A percentile compares a stretch with the other conserved stretches of the same genome.
Conservation (phyloP, 2,113 vertebrate species). For the Percina caprodes region DNA sequence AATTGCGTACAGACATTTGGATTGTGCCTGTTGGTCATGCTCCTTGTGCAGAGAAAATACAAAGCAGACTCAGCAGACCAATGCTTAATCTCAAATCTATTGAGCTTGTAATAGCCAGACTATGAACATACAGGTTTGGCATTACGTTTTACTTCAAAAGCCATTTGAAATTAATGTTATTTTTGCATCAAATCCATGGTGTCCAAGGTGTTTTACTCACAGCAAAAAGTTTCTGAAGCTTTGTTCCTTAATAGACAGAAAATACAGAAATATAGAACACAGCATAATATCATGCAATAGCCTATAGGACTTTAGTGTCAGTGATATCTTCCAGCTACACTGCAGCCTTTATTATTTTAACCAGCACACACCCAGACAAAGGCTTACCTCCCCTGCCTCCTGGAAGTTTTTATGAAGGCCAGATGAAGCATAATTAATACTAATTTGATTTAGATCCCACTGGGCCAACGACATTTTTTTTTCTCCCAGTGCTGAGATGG, state of each 20-base stretch:
- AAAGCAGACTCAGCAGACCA: too few relatives aligned
- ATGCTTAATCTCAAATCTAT: too few relatives aligned
- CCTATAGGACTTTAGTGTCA: constrained; percentile 9
- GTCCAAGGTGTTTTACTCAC: neutral
- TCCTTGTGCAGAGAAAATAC: too few relatives aligned
- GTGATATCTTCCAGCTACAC: constrained; percentile 39
- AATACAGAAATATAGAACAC: neutral
- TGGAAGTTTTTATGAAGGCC: constrained; percentile 73
- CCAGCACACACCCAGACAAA: constrained; percentile 64
- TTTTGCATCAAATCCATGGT: neutral
- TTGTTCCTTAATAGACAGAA: neutral
- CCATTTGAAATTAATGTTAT: neutral
- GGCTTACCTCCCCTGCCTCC: constrained; percentile 54
- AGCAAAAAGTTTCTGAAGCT: constrained; percentile 1
- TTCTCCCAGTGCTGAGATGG: constrained; percentile 33
- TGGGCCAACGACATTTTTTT: constrained; percentile 47
- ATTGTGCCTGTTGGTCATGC: too few relatives aligned
- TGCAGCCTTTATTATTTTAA: constrained; percentile 64
- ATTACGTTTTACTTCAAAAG: neutral
- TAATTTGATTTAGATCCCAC: constrained; percentile 76
- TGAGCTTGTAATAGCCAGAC: too few relatives aligned
- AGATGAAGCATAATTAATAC: constrained; percentile 81
- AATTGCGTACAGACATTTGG: too few relatives aligned
- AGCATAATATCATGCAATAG: neutral
- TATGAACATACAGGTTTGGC: neutral